Base-by-base conservation (phyloP, 1,140 invertebrate species). In the Trachymyrmex septentrionalis region DNA sequence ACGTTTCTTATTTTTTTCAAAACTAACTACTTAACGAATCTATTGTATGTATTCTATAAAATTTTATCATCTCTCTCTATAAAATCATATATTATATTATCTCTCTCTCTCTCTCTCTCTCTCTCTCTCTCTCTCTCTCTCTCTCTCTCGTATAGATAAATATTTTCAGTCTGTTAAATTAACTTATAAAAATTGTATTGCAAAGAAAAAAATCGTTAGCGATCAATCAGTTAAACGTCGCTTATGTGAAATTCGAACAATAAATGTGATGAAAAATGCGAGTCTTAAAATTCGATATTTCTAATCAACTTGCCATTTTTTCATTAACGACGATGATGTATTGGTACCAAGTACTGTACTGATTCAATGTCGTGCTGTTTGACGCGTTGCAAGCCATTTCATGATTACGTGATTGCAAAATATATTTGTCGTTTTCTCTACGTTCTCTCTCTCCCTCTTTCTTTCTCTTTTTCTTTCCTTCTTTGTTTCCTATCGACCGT, bases 341-440 rank as follows among this genome's bases (percentile, higher is more conserved):
- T 86, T 67, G 73, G 53, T 85, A 88, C 78, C 55, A 61, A 50
- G 66, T 34, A 57, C 55, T 57, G 21, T 66, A 69, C 21, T 55
- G 21, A 76, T 64, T 16, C 27, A 66, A n/a, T 48, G n/a, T 67
- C 44, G 50, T 48, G 16, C 66, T 82, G 66, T 30, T 67, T 12
- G 66, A 78, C 38, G 44, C 73, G 53, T 61, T 55, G 27, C 57
- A 67, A 24, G n/a, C 82, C 61, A 88, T 88, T 89, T 86, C 67
- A 73, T 80, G 81, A 89, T 88, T 89, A 81, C 73, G 66, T 73
- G 87, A 73, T 86, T 80, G 82, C 88, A 86, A 88, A 89, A 89
- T 69, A 34, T 75, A 71, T 50, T 63, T 67, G 30, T 55, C 27
- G 21, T 53, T 53, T 50, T 38, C 24, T 64, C 57, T 63, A 38